These are phyloP conservation scores for Cryptoprocta ferox DNA, from an alignment of 2,797 vertebrate species.

Conservation along the genomic window DNA sequence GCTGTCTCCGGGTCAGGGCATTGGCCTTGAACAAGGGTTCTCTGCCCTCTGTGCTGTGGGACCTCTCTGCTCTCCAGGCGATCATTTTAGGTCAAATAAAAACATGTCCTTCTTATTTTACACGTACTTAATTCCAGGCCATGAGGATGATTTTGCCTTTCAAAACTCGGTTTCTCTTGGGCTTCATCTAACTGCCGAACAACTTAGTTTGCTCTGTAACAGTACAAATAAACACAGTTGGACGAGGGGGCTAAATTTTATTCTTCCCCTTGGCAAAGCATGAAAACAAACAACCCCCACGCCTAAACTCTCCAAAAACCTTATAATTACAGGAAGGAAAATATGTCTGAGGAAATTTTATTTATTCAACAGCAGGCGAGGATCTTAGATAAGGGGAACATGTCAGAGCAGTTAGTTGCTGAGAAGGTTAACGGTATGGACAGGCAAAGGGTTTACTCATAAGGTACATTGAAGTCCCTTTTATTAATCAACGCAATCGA, in stretches of 20 bases:
- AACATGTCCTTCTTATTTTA: not conserved
- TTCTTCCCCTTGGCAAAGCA: slow-evolving; percentile 37
- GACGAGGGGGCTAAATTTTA: not conserved
- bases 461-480: not conserved
- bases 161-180: slow-evolving; percentile 11
- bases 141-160: not conserved
- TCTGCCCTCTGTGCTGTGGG: not conserved
- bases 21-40: not conserved
- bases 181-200: not conserved
- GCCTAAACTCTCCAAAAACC: not conserved
- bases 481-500: not conserved
- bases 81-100: not conserved
- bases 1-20: not conserved
- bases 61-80: not conserved
- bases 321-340: slow-evolving; percentile 50
- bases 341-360: slow-evolving; percentile 35
- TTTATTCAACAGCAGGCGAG: slow-evolving; percentile 48
- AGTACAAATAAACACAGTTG: slow-evolving; percentile 24
- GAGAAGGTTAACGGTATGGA: not conserved
- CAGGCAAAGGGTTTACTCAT: not conserved
- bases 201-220: not conserved
- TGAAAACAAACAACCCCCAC: slow-evolving; percentile 46
- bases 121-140: not conserved
- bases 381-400: not conserved
- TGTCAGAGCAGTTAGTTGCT: not conserved